Conservation (phyloP, 2,888 invertebrate species). For the Drosophila nr. medialis region DNA sequence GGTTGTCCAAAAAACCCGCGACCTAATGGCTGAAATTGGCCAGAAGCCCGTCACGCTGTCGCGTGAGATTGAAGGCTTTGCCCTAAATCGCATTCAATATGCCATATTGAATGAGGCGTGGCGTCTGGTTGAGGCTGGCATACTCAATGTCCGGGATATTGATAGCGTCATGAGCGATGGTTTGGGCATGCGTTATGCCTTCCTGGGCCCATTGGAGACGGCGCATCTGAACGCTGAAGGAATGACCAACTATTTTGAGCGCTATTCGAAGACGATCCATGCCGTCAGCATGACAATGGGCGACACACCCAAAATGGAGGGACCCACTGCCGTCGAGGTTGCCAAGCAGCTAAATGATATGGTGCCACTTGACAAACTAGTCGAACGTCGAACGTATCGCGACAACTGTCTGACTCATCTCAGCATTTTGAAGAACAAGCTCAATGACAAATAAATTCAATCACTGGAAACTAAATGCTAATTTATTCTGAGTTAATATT, state of each 20-base stretch:
- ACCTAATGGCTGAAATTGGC: constrained; percentile 93
- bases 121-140: constrained; percentile 92
- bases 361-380: constrained; percentile 90
- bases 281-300: constrained; percentile 90
- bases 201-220: constrained; percentile 96
- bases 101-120: constrained; percentile 97
- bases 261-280: constrained; percentile 87
- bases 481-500: constrained; percentile 1
- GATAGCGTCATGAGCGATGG: constrained; percentile 98
- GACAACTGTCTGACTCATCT: constrained; percentile 93
- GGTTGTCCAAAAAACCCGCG: constrained; percentile 90
- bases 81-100: constrained; percentile 97
- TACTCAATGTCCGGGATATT: constrained; percentile 94
- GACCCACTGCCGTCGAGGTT: constrained; percentile 88
- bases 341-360: constrained; percentile 90
- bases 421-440: constrained; percentile 91
- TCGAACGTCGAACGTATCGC: constrained; percentile 91
- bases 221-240: constrained; percentile 98
- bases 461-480: constrained; percentile 1
- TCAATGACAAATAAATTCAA: constrained; percentile 83
- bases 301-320: constrained; percentile 90
- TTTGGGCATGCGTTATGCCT: constrained; percentile 97
- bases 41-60: constrained; percentile 95
- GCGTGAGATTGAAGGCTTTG: constrained; percentile 96
- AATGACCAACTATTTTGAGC: constrained; percentile 87